A percentile compares a stretch with the other conserved stretches of the same genome.
These are phyloP conservation scores for Gallinago undulata DNA, from an alignment of 2,113 vertebrate genomes.

Conservation along the genomic window DNA sequence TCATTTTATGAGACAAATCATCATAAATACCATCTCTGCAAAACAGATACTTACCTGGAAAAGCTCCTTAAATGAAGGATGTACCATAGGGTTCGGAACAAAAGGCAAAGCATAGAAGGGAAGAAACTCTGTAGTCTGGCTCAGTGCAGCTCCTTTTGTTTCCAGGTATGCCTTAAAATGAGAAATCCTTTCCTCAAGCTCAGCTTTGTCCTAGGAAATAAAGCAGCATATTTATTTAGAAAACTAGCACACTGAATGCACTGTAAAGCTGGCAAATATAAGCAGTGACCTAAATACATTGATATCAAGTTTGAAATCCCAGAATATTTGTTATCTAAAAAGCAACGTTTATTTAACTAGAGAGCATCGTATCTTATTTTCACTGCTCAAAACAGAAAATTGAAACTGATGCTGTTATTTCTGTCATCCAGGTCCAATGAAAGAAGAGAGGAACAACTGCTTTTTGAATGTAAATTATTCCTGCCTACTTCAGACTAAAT, in stretches of 20 bases:
- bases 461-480: neutral
- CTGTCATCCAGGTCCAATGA: neutral
- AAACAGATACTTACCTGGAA: slow-evolving; percentile 81
- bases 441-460: neutral
- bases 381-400: neutral
- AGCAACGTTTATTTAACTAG: neutral
- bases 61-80: slow-evolving; percentile 92
- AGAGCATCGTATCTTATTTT: neutral
- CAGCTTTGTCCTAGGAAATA: slow-evolving; percentile 78
- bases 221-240: neutral
- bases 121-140: slow-evolving; percentile 91
- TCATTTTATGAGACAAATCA: neutral
- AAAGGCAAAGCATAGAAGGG: slow-evolving; percentile 96
- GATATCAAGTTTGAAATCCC: neutral
- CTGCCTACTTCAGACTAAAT: neutral
- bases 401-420: neutral
- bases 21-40: neutral
- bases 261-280: neutral
- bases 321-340: neutral
- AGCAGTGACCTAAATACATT: neutral
- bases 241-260: neutral
- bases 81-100: slow-evolving; percentile 86
- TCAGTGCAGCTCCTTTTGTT: slow-evolving; percentile 87
- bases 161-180: slow-evolving; percentile 90
- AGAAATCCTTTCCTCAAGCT: slow-evolving; percentile 83